phyloP scores from a whole-genome alignment of 2,113 vertebrate species.

The Vulpes ferrilata region DNA sequence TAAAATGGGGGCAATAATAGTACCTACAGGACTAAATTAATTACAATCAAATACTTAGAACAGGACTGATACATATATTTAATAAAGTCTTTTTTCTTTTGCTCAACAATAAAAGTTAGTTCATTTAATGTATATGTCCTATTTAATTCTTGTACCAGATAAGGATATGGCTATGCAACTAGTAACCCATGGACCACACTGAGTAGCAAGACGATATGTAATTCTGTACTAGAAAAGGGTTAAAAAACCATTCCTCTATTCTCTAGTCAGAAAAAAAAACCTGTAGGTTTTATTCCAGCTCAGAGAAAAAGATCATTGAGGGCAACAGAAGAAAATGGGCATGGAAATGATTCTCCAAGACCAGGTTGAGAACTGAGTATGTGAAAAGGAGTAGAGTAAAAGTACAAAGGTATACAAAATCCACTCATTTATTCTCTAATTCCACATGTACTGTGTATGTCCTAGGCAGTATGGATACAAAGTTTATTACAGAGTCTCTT shows the following conservation, averaged over 20 bases:
- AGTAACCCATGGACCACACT: neutral
- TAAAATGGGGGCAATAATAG: neutral
- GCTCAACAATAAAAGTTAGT: constrained; percentile 12
- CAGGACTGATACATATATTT: neutral
- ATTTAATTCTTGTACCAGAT: constrained; percentile 32
- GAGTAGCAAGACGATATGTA: neutral
- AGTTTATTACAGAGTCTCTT: neutral
- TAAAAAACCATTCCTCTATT: constrained; percentile 15
- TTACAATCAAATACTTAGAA: constrained; percentile 9
- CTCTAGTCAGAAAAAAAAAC: neutral
- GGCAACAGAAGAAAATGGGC: neutral
- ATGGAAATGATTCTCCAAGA: neutral
- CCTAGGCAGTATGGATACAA: neutral
- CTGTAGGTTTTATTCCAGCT: neutral
- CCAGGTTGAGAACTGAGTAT: neutral
- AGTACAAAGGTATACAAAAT: neutral
- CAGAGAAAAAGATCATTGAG: neutral
- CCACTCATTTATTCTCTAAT: neutral
- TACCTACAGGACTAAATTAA: neutral
- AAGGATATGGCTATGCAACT: neutral
- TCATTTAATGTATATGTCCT: neutral
- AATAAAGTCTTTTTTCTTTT: neutral
- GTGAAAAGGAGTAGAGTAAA: neutral
- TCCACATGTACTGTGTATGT: neutral
- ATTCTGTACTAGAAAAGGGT: neutral